Conservation (phyloP, 2,888 invertebrate genomes). For the Sisyra terminalis region DNA sequence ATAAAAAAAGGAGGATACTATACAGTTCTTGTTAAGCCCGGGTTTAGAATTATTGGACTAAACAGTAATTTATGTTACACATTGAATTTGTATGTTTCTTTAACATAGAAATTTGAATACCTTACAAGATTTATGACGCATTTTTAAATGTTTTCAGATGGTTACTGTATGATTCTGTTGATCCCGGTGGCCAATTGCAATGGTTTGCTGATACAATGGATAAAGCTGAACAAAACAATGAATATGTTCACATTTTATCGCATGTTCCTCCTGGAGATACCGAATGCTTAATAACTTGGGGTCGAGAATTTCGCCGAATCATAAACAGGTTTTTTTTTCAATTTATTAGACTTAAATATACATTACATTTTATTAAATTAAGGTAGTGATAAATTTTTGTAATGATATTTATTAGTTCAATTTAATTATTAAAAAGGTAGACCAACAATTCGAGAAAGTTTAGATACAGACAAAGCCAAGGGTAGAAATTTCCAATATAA, state of each 20-base stretch:
- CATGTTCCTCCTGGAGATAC: slow-evolving; percentile 25
- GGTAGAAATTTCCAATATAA: too few species aligned
- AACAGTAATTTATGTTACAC: slow-evolving; percentile 69
- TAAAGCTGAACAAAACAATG: slow-evolving; percentile 52
- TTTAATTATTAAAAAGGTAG: too few species aligned
- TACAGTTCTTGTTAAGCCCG: slow-evolving; percentile 44
- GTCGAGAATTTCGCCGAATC: slow-evolving; percentile 40
- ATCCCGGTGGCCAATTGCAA: slow-evolving; percentile 57
- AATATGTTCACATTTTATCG: slow-evolving; percentile 31
- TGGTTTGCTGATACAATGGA: slow-evolving; percentile 64
- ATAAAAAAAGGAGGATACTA: slow-evolving; percentile 61
- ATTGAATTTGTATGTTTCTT: slow-evolving; percentile 42
- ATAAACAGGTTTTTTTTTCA: slow-evolving; percentile 17
- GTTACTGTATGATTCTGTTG: slow-evolving; percentile 35
- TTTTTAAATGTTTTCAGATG: slow-evolving; percentile 16
- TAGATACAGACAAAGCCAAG: too few species aligned
- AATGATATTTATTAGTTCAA: too few species aligned
- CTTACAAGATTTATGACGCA: neutral
- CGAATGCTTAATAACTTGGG: slow-evolving; percentile 54
- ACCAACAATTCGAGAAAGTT: neutral
- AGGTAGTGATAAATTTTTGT: too few species aligned
- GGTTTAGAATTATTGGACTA: slow-evolving; percentile 57
- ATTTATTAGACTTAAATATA: too few species aligned
- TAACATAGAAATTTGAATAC: neutral
- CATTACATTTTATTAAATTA: too few species aligned